These are phyloP conservation scores for Onychostruthus taczanowskii DNA, from an alignment of 2,113 vertebrate species.

Conservation along the genomic window DNA sequence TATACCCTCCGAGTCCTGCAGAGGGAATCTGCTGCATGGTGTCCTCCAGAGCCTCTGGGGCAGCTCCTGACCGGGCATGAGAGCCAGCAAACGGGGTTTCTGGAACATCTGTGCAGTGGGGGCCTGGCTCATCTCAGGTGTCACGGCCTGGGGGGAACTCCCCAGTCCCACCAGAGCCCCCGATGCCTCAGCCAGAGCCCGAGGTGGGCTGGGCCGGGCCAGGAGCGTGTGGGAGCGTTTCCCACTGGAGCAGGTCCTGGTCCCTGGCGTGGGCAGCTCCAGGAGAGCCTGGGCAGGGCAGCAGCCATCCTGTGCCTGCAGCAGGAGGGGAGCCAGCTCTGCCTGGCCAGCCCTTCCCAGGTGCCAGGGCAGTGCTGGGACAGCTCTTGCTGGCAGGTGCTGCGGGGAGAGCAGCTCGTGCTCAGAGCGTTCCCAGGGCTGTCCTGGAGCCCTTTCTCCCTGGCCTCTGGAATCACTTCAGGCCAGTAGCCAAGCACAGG, in stretches of 20 bases:
- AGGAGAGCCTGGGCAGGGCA: background rate
- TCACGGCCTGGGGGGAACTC: background rate
- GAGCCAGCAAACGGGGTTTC: background rate
- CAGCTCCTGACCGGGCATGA: background rate
- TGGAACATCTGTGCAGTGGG: background rate
- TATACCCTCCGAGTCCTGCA: accelerated
- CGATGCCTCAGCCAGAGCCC: accelerated
- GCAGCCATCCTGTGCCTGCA: background rate
- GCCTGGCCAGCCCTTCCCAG: background rate
- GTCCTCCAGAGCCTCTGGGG: background rate
- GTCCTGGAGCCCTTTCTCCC: background rate
- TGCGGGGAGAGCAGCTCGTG: background rate
- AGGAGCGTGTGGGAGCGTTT: background rate
- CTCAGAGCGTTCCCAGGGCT: background rate
- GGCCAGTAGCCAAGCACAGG: background rate
- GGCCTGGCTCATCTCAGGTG: background rate
- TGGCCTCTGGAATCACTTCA: background rate
- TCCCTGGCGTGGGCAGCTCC: background rate
- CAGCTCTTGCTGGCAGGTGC: background rate
- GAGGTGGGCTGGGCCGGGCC: accelerated
- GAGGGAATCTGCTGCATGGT: background rate
- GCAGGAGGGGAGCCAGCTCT: background rate
- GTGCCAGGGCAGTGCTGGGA: background rate
- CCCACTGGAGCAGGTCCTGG: background rate
- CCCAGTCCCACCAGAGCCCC: background rate